phyloP scores from a whole-genome alignment of 2,888 invertebrate genomes.

The Charanyca ferruginea region DNA sequence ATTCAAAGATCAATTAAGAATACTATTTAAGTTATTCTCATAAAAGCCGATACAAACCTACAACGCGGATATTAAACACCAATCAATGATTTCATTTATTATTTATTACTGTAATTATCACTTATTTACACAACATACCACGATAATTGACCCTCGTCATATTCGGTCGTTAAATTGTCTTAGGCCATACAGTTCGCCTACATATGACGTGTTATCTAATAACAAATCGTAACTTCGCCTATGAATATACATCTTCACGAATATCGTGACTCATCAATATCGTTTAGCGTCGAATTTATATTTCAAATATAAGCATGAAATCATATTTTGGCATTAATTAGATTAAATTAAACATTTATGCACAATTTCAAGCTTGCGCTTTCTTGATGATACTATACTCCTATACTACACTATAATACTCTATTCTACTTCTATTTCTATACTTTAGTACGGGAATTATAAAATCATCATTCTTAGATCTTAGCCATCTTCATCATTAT shows the following conservation, averaged over 20 bases:
- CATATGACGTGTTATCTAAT: constrained; percentile 41
- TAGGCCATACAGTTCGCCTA: constrained; percentile 13
- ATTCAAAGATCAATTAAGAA: not conserved
- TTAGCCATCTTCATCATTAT: not conserved
- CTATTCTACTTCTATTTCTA: too few relatives aligned
- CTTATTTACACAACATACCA: constrained; percentile 37
- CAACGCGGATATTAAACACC: constrained; percentile 6
- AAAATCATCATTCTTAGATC: too few relatives aligned
- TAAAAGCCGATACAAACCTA: constrained; percentile 1
- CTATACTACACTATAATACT: too few relatives aligned
- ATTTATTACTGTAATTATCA: constrained; percentile 33
- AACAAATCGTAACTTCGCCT: constrained; percentile 39
- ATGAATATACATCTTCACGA: constrained; percentile 39
- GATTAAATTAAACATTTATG: constrained; percentile 22
- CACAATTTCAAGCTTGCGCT: not conserved
- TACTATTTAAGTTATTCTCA: not conserved
- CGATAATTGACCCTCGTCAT: constrained; percentile 28
- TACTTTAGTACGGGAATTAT: too few relatives aligned
- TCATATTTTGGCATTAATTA: constrained; percentile 14
- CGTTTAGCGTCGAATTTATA: constrained; percentile 25
- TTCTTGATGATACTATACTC: not conserved
- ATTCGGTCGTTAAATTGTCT: constrained; percentile 36
- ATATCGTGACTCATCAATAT: constrained; percentile 45
- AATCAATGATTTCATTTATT: constrained; percentile 12
- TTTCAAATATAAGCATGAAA: constrained; percentile 19